Evolutionary conservation across 1,140 invertebrate genomes (phyloP).

Genomic region (Kradibia gibbosae): DNA sequence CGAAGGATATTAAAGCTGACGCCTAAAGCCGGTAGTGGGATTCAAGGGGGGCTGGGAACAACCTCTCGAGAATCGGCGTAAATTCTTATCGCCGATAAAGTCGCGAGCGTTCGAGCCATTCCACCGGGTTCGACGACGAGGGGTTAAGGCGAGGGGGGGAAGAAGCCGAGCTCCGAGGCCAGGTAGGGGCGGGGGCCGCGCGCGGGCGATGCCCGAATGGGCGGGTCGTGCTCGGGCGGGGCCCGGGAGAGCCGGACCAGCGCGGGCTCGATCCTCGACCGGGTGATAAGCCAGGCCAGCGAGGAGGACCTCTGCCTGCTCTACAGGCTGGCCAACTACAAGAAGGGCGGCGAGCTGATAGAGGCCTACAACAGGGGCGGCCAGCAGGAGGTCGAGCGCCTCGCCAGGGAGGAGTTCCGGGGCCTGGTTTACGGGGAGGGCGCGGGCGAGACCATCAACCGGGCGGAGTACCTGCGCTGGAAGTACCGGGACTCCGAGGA

Average conservation of each 20-base stretch:
- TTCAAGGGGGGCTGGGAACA: too few species aligned
- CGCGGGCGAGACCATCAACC: slow-evolving; percentile 87
- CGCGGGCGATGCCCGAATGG: slow-evolving; percentile 67
- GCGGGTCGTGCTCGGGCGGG: slow-evolving; percentile 67
- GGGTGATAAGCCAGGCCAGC: slow-evolving; percentile 88
- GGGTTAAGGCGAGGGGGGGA: not conserved
- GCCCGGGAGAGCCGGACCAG: slow-evolving; percentile 68
- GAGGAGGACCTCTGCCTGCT: slow-evolving; percentile 88
- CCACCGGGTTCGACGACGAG: not conserved
- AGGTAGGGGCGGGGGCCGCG: slow-evolving; percentile 7
- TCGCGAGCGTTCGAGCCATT: too few species aligned
- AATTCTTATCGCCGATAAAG: too few species aligned
- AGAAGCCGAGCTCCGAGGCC: not conserved
- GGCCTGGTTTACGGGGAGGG: slow-evolving; percentile 93
- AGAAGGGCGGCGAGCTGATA: slow-evolving; percentile 88
- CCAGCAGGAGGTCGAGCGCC: slow-evolving; percentile 85
- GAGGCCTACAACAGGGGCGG: slow-evolving; percentile 89
- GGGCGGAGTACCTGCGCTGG: slow-evolving; percentile 93
- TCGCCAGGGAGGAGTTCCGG: slow-evolving; percentile 90
- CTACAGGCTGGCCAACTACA: slow-evolving; percentile 91
- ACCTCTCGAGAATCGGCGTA: too few species aligned
- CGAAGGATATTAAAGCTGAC: too few species aligned
- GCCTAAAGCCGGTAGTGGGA: too few species aligned
- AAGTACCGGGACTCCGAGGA: slow-evolving; percentile 89
- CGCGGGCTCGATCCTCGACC: slow-evolving; percentile 85